Evolutionary conservation across 2,888 invertebrate genomes (phyloP), one percentile per base, ranked within the genome.

Genomic region (Macrophya annulata): DNA sequence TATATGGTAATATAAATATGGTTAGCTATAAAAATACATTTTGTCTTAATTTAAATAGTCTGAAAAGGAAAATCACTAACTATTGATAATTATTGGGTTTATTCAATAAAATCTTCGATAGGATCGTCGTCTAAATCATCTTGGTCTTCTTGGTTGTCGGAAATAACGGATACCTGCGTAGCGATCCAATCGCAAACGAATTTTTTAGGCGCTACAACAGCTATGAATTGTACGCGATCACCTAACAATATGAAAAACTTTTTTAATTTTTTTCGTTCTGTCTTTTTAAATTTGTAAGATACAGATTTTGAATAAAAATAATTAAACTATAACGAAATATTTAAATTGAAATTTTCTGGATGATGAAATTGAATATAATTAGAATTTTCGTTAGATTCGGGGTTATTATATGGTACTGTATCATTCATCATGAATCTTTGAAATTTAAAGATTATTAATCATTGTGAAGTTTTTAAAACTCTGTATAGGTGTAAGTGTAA

Each of bases 161-260:
- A 62, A 15, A 62, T 51, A 0, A 87, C 86, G 8, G 86, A 85
- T 48, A 88, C 87, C 85, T 88, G 88, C 21, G 87, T 86, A 15
- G 88, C 88, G 12, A 88, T 88, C 87, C 88, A 89, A 37, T 86
- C 85, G 65, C 87, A 88, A 62, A 86, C 55, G 72, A 88, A 88
- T 85, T 87, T 84, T 37, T 81, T 40, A 59, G 88, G 88, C 31
- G 88, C 87, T 40, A 85, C 86, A 9, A 87, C 87, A n/a, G 89
- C 89, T 43, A 89, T 85, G 65, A 89, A 89, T 68, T 86, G 86
- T 77, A 89, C 81, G 62, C 88, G 87, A 86, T 89, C 89, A 55
- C 88, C 89, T 89, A 74, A n/a, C 21, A 43, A 62, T n/a, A 55
- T 4, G 37, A n/a, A 37, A 51, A 37, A 51, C 1, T 9, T 51